Evolutionary conservation across 2,797 vertebrate species (phyloP).

Genomic region (Eleutherodactylus coqui): DNA sequence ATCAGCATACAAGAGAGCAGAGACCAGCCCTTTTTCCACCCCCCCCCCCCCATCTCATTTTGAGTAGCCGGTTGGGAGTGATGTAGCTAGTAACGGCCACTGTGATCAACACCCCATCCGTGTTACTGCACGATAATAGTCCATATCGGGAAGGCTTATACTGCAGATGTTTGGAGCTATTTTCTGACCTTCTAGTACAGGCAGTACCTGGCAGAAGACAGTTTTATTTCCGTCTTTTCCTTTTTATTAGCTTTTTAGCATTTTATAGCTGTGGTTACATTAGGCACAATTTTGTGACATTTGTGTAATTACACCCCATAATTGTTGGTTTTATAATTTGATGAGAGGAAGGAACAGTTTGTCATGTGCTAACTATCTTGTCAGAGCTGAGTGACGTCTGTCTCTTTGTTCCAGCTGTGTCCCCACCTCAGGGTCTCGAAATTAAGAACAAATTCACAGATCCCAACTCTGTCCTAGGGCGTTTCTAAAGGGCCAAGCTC

Average conservation of each 20-base stretch:
- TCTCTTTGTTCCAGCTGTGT: constrained; percentile 53
- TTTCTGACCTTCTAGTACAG: neutral
- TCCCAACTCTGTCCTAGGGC: neutral
- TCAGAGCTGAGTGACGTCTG: constrained; percentile 27
- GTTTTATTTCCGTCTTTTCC: neutral
- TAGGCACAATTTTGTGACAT: neutral
- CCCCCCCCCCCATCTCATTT: too few relatives aligned
- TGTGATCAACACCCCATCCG: too few relatives aligned
- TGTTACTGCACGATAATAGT: neutral
- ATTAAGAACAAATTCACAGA: constrained; percentile 13
- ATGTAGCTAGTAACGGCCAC: too few relatives aligned
- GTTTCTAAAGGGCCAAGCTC: constrained; percentile 15
- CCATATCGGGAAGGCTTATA: neutral
- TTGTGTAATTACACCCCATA: neutral
- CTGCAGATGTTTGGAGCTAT: too few relatives aligned
- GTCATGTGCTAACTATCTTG: constrained; percentile 32
- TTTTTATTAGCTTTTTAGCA: neutral
- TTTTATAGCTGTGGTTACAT: neutral
- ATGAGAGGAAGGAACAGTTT: neutral
- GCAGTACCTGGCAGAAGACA: neutral
- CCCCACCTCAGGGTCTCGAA: constrained; percentile 40
- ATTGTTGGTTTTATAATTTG: neutral
- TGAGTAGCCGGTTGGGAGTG: too few relatives aligned
- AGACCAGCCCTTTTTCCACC: too few relatives aligned
- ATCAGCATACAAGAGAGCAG: too few relatives aligned